Base-by-base conservation (phyloP, 2,888 invertebrate species). In the Trimorus sp. region DNA sequence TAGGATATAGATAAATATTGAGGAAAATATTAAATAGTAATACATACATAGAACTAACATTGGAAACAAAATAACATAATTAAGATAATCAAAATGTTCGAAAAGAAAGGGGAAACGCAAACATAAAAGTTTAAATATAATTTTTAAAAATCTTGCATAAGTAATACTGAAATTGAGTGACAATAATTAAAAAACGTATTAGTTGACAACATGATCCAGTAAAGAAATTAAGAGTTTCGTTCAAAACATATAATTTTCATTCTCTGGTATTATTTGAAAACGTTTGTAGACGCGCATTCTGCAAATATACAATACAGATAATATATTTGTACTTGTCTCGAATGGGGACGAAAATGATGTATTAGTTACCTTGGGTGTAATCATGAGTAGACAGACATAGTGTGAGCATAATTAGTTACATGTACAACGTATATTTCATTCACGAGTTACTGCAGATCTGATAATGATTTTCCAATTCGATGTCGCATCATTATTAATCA, bases 291-390 rank as follows among this genome's bases (percentile, higher is more conserved):
- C 2, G 48, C 36, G 9, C 15, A 48, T 9, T 58, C 15, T 36
- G 38, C 15, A 42, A 60, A 59, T 54, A 54, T 26, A 40, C 38
- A 56, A 49, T 74, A 51, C 48, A 11, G 26, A 49, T 49, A 73
- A 73, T 59, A 59, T 49, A 74, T 59, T 59, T 62, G 60, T 59
- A 37, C 63, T 56, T 9, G 16, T 48, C 56, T 73, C 56, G 40
- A 69, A 76, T 56, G 59, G 56, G 69, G 70, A 63, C 38, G 58
- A 77, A 77, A 70, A 58, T 77, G 77, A 77, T 77, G 54, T 77
- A 77, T 70, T 69, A 77, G 63, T 69, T n/a, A 12, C 36, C 77
- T 77, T 63, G 51, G 48, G 42, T 68, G 53, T 68, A 66, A 73
- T 79, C 66, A 66, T 51, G 56, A 60, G 65, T 73, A 71, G 60